Conservation (phyloP, 2,797 vertebrate genomes). For the Acipenser ruthenus region DNA sequence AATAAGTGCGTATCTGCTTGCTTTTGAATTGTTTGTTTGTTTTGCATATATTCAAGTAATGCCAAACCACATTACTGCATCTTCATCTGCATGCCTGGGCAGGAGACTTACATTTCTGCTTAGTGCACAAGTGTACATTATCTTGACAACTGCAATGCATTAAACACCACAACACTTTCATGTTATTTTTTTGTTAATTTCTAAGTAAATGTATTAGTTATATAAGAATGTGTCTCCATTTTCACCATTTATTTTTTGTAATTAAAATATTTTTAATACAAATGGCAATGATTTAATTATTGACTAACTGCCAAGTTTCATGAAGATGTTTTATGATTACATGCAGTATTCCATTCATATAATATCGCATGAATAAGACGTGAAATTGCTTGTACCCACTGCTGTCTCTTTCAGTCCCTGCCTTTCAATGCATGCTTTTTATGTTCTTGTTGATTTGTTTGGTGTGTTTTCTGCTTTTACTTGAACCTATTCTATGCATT, state of each 20-base stretch:
- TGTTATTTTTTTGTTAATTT: no score
- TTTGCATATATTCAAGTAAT: conserved; percentile 26
- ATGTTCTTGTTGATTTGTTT: conserved; percentile 8
- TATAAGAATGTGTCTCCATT: no score
- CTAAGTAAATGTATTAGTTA: no score
- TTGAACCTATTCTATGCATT: conserved; percentile 14
- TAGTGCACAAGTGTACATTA: neutral
- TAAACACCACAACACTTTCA: no score
- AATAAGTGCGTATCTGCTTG: conserved; percentile 56
- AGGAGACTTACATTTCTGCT: conserved; percentile 17
- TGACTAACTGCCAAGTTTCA: no score
- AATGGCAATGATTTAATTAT: no score
- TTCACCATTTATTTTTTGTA: no score
- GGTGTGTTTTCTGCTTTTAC: conserved; percentile 16
- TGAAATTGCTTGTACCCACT: conserved; percentile 30
- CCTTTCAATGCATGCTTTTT: conserved; percentile 33
- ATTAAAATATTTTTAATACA: no score
- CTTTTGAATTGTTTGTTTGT: conserved; percentile 40
- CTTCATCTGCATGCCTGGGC: conserved; percentile 27
- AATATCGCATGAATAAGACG: conserved; percentile 45
- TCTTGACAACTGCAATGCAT: neutral
- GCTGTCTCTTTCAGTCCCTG: conserved; percentile 10
- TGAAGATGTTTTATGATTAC: no score
- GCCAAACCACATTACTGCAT: conserved; percentile 27
- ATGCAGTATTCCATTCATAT: conserved; percentile 7